Base-by-base conservation (phyloP, 1,140 invertebrate genomes). In the Drosophila funebris region DNA sequence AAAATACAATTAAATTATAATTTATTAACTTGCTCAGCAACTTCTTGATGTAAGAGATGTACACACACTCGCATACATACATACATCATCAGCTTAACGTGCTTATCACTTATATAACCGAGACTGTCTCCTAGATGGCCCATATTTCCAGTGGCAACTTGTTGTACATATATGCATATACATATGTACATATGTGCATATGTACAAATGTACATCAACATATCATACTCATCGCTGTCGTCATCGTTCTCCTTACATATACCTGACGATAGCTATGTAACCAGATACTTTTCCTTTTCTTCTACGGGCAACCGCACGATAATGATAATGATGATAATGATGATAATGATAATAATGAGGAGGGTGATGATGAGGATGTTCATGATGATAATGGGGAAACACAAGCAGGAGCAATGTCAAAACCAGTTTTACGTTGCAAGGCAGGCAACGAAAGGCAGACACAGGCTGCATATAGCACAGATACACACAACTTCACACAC, bases 371-470 rank as follows among this genome's bases (percentile, higher is more conserved):
- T 64, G 39, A 43, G 31, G 70, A 75, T 72, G 50, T 13, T 36
- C 11, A 60, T 67, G 46, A 64, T 71, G 43, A 43, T 37, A 74
- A 71, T 72, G 56, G 53, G 43, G 37, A 37, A 75, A 50, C 29
- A 61, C 53, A 72, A 68, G 56, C 61, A 72, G 69, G 62, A 72
- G 62, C 67, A 58, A 73, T 48, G 58, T 52, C 36, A 43, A 88
- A 87, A 83, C 84, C 84, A 60, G 84, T 83, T 85, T 83, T 66
- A 36, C 56, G 62, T 39, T 73, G 79, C 71, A 89, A 71, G 82
- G 75, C 78, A 83, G 68, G 54, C 57, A 54, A 39, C 31, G n/a
- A 46, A 63, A 36, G 33, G 33, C 77, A 79, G 50, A 44, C 66
- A 50, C 44, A 62, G 72, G 64, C 57, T 64, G 68, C 78, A 78